Evolutionary conservation across 1,140 invertebrate species (phyloP).

Genomic region (Drosophila takahashii): DNA sequence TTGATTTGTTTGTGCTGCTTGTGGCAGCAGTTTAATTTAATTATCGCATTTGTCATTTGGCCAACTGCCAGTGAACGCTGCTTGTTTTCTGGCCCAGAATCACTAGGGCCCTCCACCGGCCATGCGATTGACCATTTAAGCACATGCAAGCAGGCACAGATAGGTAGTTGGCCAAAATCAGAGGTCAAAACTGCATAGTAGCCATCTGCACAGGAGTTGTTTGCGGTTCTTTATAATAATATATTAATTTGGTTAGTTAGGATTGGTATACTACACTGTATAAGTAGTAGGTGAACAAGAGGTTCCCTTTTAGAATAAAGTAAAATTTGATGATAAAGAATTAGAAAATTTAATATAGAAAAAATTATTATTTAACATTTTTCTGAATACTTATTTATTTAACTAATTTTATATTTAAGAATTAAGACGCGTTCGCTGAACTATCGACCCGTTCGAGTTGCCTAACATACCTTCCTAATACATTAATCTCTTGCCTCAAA

Average conservation of each 20-base stretch:
- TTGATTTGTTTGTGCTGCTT: constrained; percentile 83
- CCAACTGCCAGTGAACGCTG: constrained; percentile 66
- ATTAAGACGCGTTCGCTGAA: too few relatives aligned
- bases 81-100: constrained; percentile 11
- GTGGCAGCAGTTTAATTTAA: constrained; percentile 84
- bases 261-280: neutral
- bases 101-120: constrained; percentile 11
- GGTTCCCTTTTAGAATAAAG: too few relatives aligned
- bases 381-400: too few relatives aligned
- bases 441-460: too few relatives aligned
- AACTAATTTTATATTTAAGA: too few relatives aligned
- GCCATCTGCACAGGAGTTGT: constrained; percentile 7
- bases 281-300: too few relatives aligned
- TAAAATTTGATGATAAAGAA: too few relatives aligned
- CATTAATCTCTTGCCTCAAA: neutral
- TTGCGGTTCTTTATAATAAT: neutral
- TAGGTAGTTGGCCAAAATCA: constrained; percentile 7
- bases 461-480: neutral
- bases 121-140: constrained; percentile 50
- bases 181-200: constrained; percentile 15
- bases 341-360: too few relatives aligned
- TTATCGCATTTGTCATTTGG: constrained; percentile 84
- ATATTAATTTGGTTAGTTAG: neutral
- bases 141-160: constrained; percentile 6
- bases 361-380: too few relatives aligned